Base-by-base conservation (phyloP, 2,888 invertebrate species). In the Machimus rusticus region DNA sequence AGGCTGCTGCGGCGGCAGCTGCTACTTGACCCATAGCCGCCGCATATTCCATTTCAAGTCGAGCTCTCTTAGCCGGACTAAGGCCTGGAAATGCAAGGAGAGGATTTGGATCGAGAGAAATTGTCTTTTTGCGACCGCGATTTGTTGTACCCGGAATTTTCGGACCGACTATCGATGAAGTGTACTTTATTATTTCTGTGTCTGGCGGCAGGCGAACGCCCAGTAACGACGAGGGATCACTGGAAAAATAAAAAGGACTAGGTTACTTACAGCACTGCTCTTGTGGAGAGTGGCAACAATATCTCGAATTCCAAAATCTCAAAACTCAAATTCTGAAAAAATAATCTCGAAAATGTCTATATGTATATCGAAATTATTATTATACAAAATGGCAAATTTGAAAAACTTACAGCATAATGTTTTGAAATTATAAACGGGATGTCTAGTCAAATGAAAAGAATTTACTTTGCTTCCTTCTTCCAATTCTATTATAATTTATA, bases 131-230 rank as follows among this genome's bases (percentile, higher is more conserved):
- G 88, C 97, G 94, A 87, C 97, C 97, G 84, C 97, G 94, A 91
- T 96, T 97, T 90, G 97, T 97, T 89, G 96, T 96, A 88, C 97
- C 97, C 16, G 96, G 96, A 89, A 96, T 94, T 94, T 97, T 97
- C 87, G 97, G 97, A 88, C 97, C 97, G 90, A 96, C 96, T 91
- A 97, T 95, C 88, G 97, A 97, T 89, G 97, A 97, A 89, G 97
- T 97, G 92, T 97, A 97, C 93, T 97, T 97, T 91, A 97, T 97
- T 89, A 97, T 97, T 93, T 97, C 97, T 77, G 97, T 97, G 91
- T 97, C 97, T 57, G 97, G 97, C 89, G 97, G 97, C 90, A 97
- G 93, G 88, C 97, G 95, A 81, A 97, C 97, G 88, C 97, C 97
- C 91, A 97, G 93, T 92, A 97, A 95, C 90, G 97, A 96, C 89